phyloP scores from a whole-genome alignment of 2,888 invertebrate genomes.

The Perizoma affinitatum region DNA sequence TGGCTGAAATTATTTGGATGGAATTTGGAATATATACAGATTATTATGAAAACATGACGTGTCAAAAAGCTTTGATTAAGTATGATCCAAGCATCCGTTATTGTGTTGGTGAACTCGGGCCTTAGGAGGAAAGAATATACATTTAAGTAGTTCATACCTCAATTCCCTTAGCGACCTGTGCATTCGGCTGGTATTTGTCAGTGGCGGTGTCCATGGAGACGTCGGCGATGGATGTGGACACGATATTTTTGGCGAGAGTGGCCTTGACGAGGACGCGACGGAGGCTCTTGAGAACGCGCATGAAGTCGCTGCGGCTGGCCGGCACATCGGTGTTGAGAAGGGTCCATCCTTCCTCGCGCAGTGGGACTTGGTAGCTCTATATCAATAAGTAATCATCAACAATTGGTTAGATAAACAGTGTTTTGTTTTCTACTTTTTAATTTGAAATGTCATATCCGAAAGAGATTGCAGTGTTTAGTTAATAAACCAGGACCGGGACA shows the following conservation, averaged over 20 bases:
- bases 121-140: too few species aligned
- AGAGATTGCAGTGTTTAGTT: too few species aligned
- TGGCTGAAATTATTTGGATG: too few species aligned
- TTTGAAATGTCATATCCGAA: too few species aligned
- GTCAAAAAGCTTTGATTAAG: too few species aligned
- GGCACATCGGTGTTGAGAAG: slow-evolving; percentile 55
- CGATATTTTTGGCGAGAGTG: slow-evolving; percentile 84
- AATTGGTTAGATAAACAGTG: too few species aligned
- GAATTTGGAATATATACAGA: too few species aligned
- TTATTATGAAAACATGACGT: too few species aligned
- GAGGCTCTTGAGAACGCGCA: slow-evolving; percentile 93
- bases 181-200: slow-evolving; percentile 83
- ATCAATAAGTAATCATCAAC: slow-evolving; percentile 14
- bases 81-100: too few species aligned
- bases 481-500: too few species aligned
- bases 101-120: too few species aligned
- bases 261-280: slow-evolving; percentile 93
- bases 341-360: slow-evolving; percentile 88
- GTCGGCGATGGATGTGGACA: slow-evolving; percentile 89
- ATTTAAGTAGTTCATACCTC: slow-evolving; percentile 82
- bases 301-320: slow-evolving; percentile 90
- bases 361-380: slow-evolving; percentile 85
- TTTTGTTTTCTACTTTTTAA: too few species aligned
- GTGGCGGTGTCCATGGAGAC: slow-evolving; percentile 94
- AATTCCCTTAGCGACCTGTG: slow-evolving; percentile 88